Evolutionary conservation across 2,113 vertebrate species (phyloP).

Genomic region (Dasyurus viverrinus): DNA sequence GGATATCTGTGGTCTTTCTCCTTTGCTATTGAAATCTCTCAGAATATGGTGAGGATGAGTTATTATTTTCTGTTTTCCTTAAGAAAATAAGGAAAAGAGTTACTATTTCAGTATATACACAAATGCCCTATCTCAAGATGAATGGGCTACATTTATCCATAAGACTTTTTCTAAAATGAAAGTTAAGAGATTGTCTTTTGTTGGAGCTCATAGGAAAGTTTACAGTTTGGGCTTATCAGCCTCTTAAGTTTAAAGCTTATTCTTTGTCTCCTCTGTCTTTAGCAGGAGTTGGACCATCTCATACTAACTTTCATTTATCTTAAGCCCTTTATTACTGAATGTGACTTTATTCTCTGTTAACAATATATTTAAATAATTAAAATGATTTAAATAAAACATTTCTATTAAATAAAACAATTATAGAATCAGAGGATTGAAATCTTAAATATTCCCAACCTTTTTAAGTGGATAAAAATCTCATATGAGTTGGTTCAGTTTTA

Average conservation of each 20-base stretch:
- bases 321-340: not conserved
- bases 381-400: conserved; percentile 41
- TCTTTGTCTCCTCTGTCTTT: not conserved
- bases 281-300: not conserved
- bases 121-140: conserved; percentile 17
- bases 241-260: not conserved
- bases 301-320: conserved; percentile 32
- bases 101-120: conserved; percentile 8
- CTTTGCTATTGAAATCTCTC: not conserved
- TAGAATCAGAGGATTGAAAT: not conserved
- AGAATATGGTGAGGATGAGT: not conserved
- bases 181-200: not conserved
- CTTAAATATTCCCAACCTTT: not conserved
- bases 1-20: not conserved
- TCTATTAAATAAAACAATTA: conserved; percentile 11
- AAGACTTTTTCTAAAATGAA: conserved; percentile 47
- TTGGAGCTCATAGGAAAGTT: not conserved
- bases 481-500: not conserved
- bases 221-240: not conserved
- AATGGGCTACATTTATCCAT: not conserved
- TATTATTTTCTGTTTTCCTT: conserved; percentile 12
- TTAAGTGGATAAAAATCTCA: not conserved
- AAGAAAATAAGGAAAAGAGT: conserved; percentile 22
- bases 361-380: conserved; percentile 29
- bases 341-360: conserved; percentile 43